Evolutionary conservation across 2,113 vertebrate species (phyloP).

Genomic region (Tamias sibiricus): DNA sequence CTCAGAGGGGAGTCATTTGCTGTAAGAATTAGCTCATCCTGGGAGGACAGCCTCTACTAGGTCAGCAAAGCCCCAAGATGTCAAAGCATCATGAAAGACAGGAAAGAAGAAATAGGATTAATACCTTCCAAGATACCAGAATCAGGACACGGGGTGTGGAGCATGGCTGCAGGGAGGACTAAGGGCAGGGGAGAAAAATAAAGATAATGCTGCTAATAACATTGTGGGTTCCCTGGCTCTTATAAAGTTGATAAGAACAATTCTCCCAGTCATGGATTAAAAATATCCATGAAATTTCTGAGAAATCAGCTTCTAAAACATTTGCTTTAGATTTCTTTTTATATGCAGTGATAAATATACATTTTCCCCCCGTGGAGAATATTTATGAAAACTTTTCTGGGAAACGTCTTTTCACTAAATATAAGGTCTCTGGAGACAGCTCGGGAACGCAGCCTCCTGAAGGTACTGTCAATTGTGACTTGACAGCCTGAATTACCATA

Average conservation of each 20-base stretch:
- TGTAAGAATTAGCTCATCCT: not conserved
- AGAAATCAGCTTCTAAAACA: conserved; percentile 69
- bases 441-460: conserved; percentile 44
- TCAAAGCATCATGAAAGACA: not conserved
- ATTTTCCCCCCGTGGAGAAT: conserved; percentile 72
- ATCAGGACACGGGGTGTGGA: not conserved
- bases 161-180: not conserved
- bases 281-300: conserved; percentile 69
- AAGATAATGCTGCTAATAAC: not conserved
- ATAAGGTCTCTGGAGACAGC: conserved; percentile 67
- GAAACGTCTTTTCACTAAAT: conserved; percentile 81
- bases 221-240: not conserved
- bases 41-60: not conserved
- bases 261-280: conserved; percentile 49
- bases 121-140: not conserved
- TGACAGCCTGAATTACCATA: conserved; percentile 39
- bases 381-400: conserved; percentile 83
- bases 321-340: conserved; percentile 70
- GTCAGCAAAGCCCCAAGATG: not conserved
- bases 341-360: conserved; percentile 77
- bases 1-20: not conserved
- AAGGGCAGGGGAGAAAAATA: not conserved
- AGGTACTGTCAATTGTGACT: conserved; percentile 20
- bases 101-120: not conserved
- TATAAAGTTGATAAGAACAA: conserved; percentile 32